phyloP scores from a whole-genome alignment of 2,797 vertebrate species.

The Acanthurus lineatus region DNA sequence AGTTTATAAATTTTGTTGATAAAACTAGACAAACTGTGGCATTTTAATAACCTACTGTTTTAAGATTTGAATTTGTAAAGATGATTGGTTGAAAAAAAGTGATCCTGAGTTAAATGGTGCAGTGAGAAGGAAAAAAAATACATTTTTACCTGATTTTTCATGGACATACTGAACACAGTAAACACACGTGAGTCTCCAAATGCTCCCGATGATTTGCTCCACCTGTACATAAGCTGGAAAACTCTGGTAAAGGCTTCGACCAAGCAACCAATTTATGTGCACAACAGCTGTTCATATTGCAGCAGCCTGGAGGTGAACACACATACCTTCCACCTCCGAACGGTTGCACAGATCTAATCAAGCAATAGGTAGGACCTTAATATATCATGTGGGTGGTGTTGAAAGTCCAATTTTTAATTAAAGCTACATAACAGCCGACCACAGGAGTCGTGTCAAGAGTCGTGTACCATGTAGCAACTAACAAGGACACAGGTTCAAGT shows the following conservation, averaged over 20 bases:
- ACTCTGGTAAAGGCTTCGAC: background rate
- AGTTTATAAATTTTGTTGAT: background rate
- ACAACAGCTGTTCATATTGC: constrained; percentile 16
- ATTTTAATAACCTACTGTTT: background rate
- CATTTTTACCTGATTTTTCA: constrained; percentile 5
- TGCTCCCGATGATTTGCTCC: background rate
- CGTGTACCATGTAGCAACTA: background rate
- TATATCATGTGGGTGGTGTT: constrained; percentile 5
- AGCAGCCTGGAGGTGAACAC: constrained; percentile 10
- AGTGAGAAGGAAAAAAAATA: background rate
- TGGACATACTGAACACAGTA: constrained; percentile 9
- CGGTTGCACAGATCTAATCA: constrained; percentile 34
- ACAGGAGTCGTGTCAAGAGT: background rate
- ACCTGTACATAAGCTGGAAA: background rate
- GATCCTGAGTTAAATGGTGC: background rate
- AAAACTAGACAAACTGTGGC: background rate
- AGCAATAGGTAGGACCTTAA: constrained; percentile 15
- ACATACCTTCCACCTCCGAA: constrained; percentile 15
- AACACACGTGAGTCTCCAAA: background rate
- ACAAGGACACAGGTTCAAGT: background rate
- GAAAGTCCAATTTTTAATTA: constrained; percentile 12
- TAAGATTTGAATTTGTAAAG: background rate
- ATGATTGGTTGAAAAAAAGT: background rate
- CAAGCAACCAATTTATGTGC: constrained; percentile 5
- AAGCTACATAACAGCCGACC: background rate